Evolutionary conservation across 2,888 invertebrate genomes (phyloP), one percentile per base, ranked within the genome.

Genomic region (Limnephilus marmoratus): DNA sequence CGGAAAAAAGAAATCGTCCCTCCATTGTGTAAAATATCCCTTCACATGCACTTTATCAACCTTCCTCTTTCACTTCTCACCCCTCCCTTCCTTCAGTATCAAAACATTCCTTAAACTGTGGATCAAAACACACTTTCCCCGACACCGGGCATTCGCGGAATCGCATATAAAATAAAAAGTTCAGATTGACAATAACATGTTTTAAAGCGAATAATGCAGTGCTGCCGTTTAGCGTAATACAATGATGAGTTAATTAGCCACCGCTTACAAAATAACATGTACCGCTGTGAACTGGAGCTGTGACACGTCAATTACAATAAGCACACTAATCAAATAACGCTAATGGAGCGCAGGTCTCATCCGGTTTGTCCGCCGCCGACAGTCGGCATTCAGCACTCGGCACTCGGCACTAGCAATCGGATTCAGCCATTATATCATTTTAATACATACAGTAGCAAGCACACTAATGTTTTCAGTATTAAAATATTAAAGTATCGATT

Each of bases 241-340:
- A 68, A 68, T 68, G 68, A 68, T n/a, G 18, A 68, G 9, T 68
- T 68, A 68, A 68, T 68, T 68, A 68, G 7, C n/a, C 68, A 24
- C 68, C 68, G 24, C 53, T 68, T 68, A 68, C 53, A 68, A 68
- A 68, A 68, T 68, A 68, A 24, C 53, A 68, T 49, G 53, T 68
- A 68, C 53, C 53, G 9, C 68, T 68, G 68, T 68, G 68, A 68
- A 2, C 68, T 68, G 68, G 68, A 68, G 31, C 68, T 68, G 68
- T 68, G 68, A 68, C 68, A 68, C 68, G 68, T n/a, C 88, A 89
- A 89, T 89, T 89, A 89, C 80, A 81, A 24, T 89, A 89, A 80
- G 80, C n/a, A 89, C 34, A 80, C 68, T 89, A 89, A 89, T 89
- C 37, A 89, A 89, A 89, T 15, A 9, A 34, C 13, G 53, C 53